Base-by-base conservation (phyloP, 2,113 vertebrate genomes). In the Capreolus pygargus region DNA sequence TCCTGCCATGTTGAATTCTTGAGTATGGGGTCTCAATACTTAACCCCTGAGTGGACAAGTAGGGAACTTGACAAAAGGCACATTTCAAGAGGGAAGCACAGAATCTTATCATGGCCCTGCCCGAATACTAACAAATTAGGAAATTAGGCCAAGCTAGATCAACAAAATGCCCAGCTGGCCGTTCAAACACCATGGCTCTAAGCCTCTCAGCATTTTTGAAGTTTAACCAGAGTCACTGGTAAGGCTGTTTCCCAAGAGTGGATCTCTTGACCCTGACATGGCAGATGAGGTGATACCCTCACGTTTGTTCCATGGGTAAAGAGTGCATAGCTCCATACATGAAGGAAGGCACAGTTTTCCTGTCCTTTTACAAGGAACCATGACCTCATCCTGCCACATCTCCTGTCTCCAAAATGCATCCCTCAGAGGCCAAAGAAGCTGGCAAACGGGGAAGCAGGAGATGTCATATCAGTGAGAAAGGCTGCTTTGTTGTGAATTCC, bases 321-420 rank as follows among this genome's bases (percentile, higher is more conserved):
- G 27, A 12, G 50, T 21, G 1, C 0, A 6, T 82, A 57, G 84
- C 92, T 95, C 82, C 83, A 85, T 2, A 4, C 54, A 57, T 12
- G 30, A 17, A 45, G 10, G 33, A 1, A 88, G n/a, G 45, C 89
- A 82, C 90, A 58, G 60, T 43, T 98, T 98, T 95, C 98, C 98
- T 96, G 95, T 98, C 67, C 64, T 88, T 97, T 95, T 47, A 76
- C 36, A 78, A 79, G 95, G 94, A 98, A 96, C 27, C 6, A 76
- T 99, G 98, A 99, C 97, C 97, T 98, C 98, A 98, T 98, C 95
- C 95, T 67, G n/a, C 50, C 52, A 58, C 13, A 7, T n/a, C n/a
- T 86, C 4, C 54, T 86, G 91, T 97, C 97, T 99, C 98, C 98
- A 98, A 98, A 98, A 90, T 82, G 96, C 95, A 94, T 98, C 27